Conservation (phyloP, 2,797 vertebrate genomes). For the Thalassophryne amazonica region DNA sequence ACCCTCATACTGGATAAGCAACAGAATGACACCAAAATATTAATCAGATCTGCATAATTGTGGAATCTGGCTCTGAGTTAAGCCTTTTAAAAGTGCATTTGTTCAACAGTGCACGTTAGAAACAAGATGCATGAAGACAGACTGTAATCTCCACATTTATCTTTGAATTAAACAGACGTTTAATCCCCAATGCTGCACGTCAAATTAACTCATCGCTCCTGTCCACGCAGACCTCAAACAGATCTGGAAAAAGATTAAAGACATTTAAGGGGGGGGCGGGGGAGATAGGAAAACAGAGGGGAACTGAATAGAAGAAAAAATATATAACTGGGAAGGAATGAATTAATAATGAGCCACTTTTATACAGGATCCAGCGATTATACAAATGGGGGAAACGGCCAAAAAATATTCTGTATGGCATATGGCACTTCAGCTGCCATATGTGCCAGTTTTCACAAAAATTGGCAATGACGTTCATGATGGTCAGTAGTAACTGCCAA, state of each 20-base stretch:
- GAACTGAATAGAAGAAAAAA: constrained; percentile 57
- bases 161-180: constrained; percentile 42
- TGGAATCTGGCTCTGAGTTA: background rate
- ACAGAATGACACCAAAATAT: too few species aligned
- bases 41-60: background rate
- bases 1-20: too few species aligned
- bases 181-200: constrained; percentile 52
- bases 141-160: constrained; percentile 44
- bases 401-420: constrained; percentile 95
- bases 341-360: constrained; percentile 87
- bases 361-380: constrained; percentile 82
- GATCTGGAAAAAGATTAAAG: constrained; percentile 30
- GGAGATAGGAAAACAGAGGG: constrained; percentile 59
- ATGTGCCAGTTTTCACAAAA: constrained; percentile 99
- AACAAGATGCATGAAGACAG: constrained; percentile 16
- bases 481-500: constrained; percentile 98
- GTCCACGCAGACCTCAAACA: constrained; percentile 38
- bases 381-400: constrained; percentile 93
- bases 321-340: constrained; percentile 83
- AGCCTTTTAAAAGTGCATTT: constrained; percentile 32
- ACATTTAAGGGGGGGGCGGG: background rate
- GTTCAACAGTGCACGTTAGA: constrained; percentile 1
- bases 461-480: constrained; percentile 93
- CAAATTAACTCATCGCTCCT: constrained; percentile 55
- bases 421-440: constrained; percentile 99